These are phyloP conservation scores for Coluber constrictor DNA, from an alignment of 2,797 vertebrate species.

Conservation along the genomic window DNA sequence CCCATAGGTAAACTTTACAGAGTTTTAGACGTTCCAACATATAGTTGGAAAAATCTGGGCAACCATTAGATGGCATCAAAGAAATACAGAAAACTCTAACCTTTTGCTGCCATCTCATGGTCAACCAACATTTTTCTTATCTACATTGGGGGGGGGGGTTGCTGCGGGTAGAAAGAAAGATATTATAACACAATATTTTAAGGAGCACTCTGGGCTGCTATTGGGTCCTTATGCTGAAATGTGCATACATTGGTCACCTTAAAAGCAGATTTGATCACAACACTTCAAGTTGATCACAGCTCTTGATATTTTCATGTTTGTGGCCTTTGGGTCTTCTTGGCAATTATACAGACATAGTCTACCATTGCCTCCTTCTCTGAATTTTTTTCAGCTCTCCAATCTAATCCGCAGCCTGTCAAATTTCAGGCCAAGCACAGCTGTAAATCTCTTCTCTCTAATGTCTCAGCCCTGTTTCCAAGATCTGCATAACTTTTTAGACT, in stretches of 20 bases:
- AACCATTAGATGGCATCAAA: not conserved
- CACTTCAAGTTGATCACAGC: not conserved
- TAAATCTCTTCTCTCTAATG: not conserved
- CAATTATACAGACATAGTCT: not conserved
- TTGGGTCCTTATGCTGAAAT: not conserved
- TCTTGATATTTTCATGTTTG: not conserved
- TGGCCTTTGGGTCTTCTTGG: not conserved
- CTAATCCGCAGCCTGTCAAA: not conserved
- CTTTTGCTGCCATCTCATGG: not conserved
- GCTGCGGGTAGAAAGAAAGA: not conserved
- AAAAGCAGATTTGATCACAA: not conserved
- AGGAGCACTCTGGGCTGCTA: not conserved
- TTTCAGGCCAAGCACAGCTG: not conserved
- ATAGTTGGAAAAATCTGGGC: not conserved
- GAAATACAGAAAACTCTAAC: not conserved
- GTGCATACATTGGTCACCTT: not conserved
- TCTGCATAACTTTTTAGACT: not conserved
- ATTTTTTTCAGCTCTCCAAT: not conserved
- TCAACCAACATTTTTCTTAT: not conserved
- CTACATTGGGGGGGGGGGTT: not conserved
- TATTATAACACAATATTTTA: not conserved
- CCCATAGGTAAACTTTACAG: not conserved
- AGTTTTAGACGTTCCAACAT: not conserved
- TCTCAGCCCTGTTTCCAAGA: not conserved
- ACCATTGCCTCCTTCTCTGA: not conserved